Evolutionary conservation across 2,888 invertebrate genomes (phyloP).

Genomic region (Branchipolynoe longqiensis): DNA sequence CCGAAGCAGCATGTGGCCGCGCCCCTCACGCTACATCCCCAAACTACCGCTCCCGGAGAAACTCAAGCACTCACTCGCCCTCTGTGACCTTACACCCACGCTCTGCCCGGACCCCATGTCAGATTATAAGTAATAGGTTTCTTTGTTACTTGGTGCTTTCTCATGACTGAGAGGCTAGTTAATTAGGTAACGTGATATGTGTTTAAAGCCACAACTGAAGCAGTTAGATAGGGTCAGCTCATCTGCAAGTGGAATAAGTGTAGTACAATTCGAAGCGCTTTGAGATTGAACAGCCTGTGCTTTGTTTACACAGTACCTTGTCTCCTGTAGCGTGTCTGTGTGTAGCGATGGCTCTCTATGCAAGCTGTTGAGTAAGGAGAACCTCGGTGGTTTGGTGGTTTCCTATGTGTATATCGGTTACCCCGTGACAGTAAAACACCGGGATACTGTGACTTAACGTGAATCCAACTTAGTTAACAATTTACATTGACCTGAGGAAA

Average conservation of each 20-base stretch:
- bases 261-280: background rate
- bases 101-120: conserved; percentile 14
- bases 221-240: background rate
- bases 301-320: background rate
- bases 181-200: conserved; percentile 7
- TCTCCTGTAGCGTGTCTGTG: background rate
- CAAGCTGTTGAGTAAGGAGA: background rate
- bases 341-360: background rate
- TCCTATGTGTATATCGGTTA: too few relatives aligned
- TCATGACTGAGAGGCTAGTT: background rate
- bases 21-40: conserved; percentile 67
- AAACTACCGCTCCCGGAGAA: conserved; percentile 68
- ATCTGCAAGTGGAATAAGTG: background rate
- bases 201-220: background rate
- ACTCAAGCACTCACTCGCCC: conserved; percentile 69
- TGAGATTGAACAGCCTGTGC: conserved; percentile 6
- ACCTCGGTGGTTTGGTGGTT: background rate
- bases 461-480: too few relatives aligned
- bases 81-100: conserved; percentile 65
- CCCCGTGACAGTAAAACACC: too few relatives aligned
- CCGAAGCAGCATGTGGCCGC: conserved; percentile 65
- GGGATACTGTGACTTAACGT: too few relatives aligned
- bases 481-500: too few relatives aligned
- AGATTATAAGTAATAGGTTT: conserved; percentile 13
- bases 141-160: background rate